Evolutionary conservation across 2,888 invertebrate species (phyloP), one percentile per base, ranked within the genome.

Genomic region (Theristus sp.): DNA sequence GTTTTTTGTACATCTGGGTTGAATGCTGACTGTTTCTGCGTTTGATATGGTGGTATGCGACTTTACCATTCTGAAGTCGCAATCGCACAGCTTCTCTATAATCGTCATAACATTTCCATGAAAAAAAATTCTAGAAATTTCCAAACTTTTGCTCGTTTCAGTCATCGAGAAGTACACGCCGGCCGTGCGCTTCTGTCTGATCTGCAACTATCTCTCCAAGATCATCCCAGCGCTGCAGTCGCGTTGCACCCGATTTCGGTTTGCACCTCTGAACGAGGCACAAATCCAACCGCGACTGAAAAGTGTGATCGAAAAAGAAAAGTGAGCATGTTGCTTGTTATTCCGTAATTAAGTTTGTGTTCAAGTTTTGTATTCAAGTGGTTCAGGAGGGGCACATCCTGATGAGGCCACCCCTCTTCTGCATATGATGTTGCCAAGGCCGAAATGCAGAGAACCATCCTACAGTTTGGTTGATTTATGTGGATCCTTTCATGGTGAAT

Each of bases 91-190:
- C 38, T 38, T 6, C 38, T 13, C 38, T n/a, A 38, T 17, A 38
- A 17, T 38, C 38, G 17, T 13, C 38, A 17, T 38, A 38, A 38
- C 38, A 38, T 38, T n/a, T n/a, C n/a, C n/a, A 38, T 38, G 38
- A 38, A 3, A 49, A 10, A 3, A 49, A 24, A 49, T 38, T 13
- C 20, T 10, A 38, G 38, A 13, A 13, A 13, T 38, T 38, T 13
- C 20, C 10, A 13, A 38, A 38, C 38, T 38, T 38, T 38, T 38
- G 10, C 38, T 38, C 49, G 24, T 49, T 49, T 49, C 49, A 89
- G 90, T 98, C 68, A 94, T 98, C 72, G 98, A 99, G 76, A 98
- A 98, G 76, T 99, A 90, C 75, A 96, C 98, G 20, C 93, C 94
- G 66, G 98, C 96, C 76, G 89, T 93, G 1, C 81, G 98, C 13